A percentile compares a stretch with the other conserved stretches of the same genome.
Evolutionary conservation across 2,113 vertebrate genomes (phyloP).

Genomic region (Phrynosoma blainvillii): DNA sequence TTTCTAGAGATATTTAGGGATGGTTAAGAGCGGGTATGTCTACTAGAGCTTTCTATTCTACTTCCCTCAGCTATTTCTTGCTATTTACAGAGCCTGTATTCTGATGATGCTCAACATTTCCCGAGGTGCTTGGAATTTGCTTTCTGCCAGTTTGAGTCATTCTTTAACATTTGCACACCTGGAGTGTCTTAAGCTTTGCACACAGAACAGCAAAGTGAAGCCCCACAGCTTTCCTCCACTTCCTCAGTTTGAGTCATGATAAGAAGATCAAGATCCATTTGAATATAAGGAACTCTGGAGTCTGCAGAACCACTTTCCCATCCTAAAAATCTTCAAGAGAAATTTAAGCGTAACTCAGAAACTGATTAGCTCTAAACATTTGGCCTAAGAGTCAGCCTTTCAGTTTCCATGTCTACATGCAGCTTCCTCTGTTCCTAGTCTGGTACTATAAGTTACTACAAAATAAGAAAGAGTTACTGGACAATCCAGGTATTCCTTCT

Average conservation of each 20-base stretch:
- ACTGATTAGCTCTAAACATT: background rate
- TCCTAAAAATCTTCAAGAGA: background rate
- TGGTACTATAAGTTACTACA: background rate
- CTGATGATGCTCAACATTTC: constrained; percentile 76
- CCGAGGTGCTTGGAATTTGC: constrained; percentile 74
- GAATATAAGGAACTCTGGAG: constrained; percentile 5
- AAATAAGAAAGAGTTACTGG: background rate
- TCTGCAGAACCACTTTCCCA: background rate
- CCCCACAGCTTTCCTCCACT: background rate
- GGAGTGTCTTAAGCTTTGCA: constrained; percentile 70
- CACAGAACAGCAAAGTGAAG: constrained; percentile 34
- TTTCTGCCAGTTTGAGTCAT: constrained; percentile 61
- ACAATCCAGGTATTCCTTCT: too few species aligned
- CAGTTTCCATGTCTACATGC: background rate
- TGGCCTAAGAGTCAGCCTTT: background rate
- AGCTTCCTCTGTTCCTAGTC: background rate
- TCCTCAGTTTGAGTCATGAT: background rate
- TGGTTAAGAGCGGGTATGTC: constrained; percentile 47
- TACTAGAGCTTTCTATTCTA: constrained; percentile 28
- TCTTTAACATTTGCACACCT: constrained; percentile 81
- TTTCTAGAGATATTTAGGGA: constrained; percentile 18
- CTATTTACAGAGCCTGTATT: constrained; percentile 77
- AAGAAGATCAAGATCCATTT: constrained; percentile 2
- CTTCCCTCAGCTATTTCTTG: constrained; percentile 44
- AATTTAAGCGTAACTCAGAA: background rate